Conservation (phyloP, 2,888 invertebrate species). For the Tubulanus polymorphus region DNA sequence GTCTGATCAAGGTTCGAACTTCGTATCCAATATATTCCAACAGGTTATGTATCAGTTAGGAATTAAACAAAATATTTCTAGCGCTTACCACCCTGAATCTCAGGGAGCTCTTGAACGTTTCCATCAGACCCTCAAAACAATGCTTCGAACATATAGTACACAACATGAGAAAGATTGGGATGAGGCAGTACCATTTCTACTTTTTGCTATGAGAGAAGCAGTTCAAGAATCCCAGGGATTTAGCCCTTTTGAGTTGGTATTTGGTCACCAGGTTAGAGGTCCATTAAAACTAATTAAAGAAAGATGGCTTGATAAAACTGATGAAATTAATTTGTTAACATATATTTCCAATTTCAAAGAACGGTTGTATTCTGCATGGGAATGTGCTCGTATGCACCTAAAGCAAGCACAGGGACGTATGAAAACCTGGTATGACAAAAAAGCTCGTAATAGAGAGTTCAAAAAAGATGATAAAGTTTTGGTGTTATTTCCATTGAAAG, state of each 20-base stretch:
- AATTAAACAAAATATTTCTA: conserved; percentile 13
- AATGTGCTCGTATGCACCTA: neutral
- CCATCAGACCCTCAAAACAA: neutral
- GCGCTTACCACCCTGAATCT: conserved; percentile 31
- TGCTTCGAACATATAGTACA: conserved; percentile 1
- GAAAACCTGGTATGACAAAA: conserved; percentile 6
- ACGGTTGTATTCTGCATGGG: neutral
- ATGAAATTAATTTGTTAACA: conserved; percentile 3
- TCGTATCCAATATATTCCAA: conserved; percentile 20
- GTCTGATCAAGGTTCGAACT: conserved; percentile 20
- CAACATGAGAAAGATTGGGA: conserved; percentile 12
- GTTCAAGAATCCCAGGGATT: conserved; percentile 16
- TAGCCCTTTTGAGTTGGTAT: conserved; percentile 12
- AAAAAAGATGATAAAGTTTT: conserved; percentile 6
- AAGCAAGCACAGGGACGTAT: neutral
- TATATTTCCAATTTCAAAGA: conserved; percentile 2
- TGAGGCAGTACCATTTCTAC: conserved; percentile 6
- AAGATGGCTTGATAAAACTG: conserved; percentile 1
- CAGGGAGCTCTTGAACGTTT: conserved; percentile 28
- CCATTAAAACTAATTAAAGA: conserved; percentile 10
- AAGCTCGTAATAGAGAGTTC: neutral
- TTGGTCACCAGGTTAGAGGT: neutral
- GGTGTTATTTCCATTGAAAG: conserved; percentile 3
- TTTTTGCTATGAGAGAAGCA: conserved; percentile 10
- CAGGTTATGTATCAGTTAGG: conserved; percentile 17